These are phyloP conservation scores for Yponomeuta malinellus DNA, from an alignment of 2,888 invertebrate genomes.

Conservation along the genomic window DNA sequence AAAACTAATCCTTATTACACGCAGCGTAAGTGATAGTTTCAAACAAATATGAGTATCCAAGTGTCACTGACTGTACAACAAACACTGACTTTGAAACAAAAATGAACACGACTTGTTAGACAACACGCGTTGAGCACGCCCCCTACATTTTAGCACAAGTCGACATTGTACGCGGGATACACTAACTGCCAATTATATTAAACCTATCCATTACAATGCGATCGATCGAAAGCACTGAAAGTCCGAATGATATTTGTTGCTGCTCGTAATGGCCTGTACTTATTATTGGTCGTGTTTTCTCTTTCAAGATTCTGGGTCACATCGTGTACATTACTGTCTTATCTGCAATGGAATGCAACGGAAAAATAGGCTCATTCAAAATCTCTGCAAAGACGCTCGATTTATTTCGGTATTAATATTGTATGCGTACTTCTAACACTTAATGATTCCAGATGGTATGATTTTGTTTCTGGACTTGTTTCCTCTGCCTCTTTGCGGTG, in stretches of 20 bases:
- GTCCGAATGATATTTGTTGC: constrained; percentile 31
- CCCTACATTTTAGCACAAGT: constrained; percentile 51
- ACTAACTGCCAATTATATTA: constrained; percentile 48
- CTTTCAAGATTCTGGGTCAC: constrained; percentile 52
- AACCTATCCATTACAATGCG: constrained; percentile 46
- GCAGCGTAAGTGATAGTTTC: too few species aligned
- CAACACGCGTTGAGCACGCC: constrained; percentile 46
- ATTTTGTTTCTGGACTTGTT: constrained; percentile 16
- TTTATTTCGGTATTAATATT: neutral
- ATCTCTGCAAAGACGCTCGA: constrained; percentile 11
- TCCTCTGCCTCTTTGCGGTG: constrained; percentile 24
- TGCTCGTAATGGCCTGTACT: constrained; percentile 37
- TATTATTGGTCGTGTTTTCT: constrained; percentile 47
- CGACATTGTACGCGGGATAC: constrained; percentile 37
- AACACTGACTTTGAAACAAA: constrained; percentile 33
- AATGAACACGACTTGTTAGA: constrained; percentile 36
- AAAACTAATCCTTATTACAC: too few species aligned
- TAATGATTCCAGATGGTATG: neutral
- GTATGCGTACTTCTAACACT: neutral
- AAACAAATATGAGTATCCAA: too few species aligned
- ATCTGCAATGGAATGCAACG: constrained; percentile 26
- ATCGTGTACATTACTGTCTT: constrained; percentile 47
- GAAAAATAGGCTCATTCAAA: constrained; percentile 10
- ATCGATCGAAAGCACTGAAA: constrained; percentile 50
- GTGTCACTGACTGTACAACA: too few species aligned